phyloP scores from a whole-genome alignment of 2,113 vertebrate genomes.

The Mormyrus lacerda region DNA sequence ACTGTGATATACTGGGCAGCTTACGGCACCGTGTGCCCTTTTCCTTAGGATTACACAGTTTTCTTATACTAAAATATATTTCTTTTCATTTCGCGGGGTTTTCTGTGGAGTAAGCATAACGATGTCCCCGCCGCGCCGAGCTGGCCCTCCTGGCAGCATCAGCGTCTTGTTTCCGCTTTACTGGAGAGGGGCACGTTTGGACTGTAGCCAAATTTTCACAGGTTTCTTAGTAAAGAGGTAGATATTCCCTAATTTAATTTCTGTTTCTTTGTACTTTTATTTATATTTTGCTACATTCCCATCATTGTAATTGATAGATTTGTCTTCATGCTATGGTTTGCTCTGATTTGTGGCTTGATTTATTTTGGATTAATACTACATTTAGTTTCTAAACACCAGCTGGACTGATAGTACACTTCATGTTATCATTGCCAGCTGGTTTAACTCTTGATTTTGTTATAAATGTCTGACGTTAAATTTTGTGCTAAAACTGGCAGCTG shows the following conservation, averaged over 20 bases:
- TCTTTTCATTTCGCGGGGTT: background rate
- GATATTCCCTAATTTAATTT: background rate
- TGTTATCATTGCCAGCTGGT: background rate
- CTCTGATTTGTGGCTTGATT: background rate
- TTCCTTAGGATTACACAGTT: background rate
- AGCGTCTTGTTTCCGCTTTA: background rate
- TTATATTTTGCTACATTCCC: background rate
- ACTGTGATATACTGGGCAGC: background rate
- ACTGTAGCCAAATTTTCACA: background rate
- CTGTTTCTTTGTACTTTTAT: background rate
- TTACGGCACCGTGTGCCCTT: background rate
- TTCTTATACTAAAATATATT: constrained; percentile 9
- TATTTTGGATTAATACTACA: background rate
- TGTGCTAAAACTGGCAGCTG: background rate
- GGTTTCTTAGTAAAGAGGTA: background rate
- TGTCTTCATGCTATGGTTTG: background rate
- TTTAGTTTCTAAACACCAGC: background rate
- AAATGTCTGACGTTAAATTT: background rate
- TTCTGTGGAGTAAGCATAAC: background rate
- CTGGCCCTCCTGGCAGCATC: background rate
- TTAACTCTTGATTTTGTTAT: background rate
- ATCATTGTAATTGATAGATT: background rate
- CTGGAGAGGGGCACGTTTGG: background rate
- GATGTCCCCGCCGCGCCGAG: background rate
- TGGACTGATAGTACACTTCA: background rate